Conservation (phyloP, 37 sponge, comb jelly and placozoan genomes). For the Beroe ovata region DNA sequence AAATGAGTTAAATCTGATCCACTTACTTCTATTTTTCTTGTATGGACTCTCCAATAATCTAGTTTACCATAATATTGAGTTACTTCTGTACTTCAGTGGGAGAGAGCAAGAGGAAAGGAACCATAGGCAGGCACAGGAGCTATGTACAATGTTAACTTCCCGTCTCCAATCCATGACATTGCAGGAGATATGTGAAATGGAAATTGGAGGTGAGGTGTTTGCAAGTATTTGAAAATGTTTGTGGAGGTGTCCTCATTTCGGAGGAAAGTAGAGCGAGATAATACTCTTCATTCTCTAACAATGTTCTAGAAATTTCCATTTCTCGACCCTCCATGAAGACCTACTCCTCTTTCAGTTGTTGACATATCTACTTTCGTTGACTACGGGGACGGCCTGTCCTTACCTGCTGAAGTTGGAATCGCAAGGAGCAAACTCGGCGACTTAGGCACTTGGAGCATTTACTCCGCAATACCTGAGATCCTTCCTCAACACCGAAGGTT, state of each 20-base stretch:
- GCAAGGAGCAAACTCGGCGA: not conserved
- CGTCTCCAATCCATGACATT: not conserved
- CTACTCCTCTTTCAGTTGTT: not conserved
- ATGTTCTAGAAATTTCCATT: too few relatives aligned
- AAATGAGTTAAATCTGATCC: too few relatives aligned
- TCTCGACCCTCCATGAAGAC: not conserved
- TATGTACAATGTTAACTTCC: not conserved
- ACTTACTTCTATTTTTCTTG: too few relatives aligned
- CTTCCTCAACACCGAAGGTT: not conserved
- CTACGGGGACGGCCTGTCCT: constrained; percentile 38
- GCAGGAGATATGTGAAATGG: not conserved
- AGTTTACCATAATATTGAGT: too few relatives aligned
- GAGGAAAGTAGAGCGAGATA: too few relatives aligned
- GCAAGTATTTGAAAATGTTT: too few relatives aligned
- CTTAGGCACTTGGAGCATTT: not conserved
- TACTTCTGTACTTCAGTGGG: not conserved
- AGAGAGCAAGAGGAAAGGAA: not conserved
- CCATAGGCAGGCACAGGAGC: not conserved
- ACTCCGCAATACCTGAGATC: constrained; percentile 1
- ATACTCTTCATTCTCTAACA: too few relatives aligned
- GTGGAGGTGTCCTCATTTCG: too few relatives aligned
- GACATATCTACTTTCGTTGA: constrained; percentile 13
- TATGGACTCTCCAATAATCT: too few relatives aligned
- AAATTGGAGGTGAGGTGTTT: not conserved
- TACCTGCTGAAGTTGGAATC: constrained; percentile 57